These are phyloP conservation scores for Yponomeuta sedellus DNA, from an alignment of 2,888 invertebrate genomes.

Conservation along the genomic window DNA sequence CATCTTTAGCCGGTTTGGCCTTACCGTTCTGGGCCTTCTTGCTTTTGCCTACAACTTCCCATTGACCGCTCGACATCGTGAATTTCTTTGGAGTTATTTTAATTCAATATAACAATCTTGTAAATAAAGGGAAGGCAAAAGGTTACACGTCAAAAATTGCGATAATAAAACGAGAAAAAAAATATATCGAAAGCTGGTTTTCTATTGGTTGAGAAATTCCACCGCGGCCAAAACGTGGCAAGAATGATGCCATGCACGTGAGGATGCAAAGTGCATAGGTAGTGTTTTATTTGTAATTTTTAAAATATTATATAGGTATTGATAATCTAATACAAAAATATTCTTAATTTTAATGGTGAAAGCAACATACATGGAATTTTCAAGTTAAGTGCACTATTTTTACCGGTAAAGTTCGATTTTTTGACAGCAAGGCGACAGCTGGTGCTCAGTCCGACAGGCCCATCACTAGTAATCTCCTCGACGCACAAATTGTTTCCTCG, in stretches of 20 bases:
- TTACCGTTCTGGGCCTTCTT: slow-evolving; percentile 77
- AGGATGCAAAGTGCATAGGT: not conserved
- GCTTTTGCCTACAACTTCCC: slow-evolving; percentile 83
- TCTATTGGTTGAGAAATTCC: slow-evolving; percentile 59
- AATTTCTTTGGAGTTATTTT: slow-evolving; percentile 11
- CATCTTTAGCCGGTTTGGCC: slow-evolving; percentile 69
- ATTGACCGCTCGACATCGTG: slow-evolving; percentile 76
- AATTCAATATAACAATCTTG: slow-evolving; percentile 35
- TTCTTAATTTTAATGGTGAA: not conserved
- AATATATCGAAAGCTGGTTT: slow-evolving; percentile 30
- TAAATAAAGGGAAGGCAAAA: slow-evolving; percentile 61
- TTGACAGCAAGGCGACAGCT: not conserved
- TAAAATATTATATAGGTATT: too few species aligned
- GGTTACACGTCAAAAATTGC: slow-evolving; percentile 64
- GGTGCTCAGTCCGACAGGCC: not conserved
- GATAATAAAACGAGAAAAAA: slow-evolving; percentile 29
- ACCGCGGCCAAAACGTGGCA: slow-evolving; percentile 70
- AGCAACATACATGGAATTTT: not conserved
- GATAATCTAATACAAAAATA: too few species aligned
- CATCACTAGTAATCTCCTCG: slow-evolving; percentile 10
- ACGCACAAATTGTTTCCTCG: not conserved
- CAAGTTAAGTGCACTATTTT: not conserved
- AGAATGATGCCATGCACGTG: slow-evolving; percentile 22
- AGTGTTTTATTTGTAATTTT: not conserved
- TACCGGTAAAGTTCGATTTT: slow-evolving; percentile 9